Conservation (phyloP, 2,113 vertebrate genomes). For the Martes martes region DNA sequence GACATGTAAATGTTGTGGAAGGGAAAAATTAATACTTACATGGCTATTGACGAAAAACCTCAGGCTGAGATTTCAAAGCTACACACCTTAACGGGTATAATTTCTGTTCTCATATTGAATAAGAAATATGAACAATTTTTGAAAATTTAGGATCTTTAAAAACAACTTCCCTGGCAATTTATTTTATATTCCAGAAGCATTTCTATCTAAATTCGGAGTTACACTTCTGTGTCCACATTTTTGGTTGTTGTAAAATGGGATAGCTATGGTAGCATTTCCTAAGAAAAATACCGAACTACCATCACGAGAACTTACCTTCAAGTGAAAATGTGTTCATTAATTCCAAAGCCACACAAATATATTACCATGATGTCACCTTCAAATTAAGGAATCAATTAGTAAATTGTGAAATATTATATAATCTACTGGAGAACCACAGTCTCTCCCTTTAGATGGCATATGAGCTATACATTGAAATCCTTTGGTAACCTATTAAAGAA, state of each 20-base stretch:
- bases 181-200: not conserved
- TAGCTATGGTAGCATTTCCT: not conserved
- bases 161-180: not conserved
- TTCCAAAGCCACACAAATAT: conserved; percentile 28
- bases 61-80: not conserved
- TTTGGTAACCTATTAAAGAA: not conserved
- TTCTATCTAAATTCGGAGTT: not conserved
- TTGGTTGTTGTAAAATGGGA: not conserved
- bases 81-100: not conserved
- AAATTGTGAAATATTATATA: conserved; percentile 25
- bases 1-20: not conserved
- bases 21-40: not conserved
- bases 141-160: not conserved
- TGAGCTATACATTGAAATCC: conserved; percentile 5
- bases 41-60: not conserved
- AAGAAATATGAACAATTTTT: conserved; percentile 5
- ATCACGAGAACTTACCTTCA: conserved; percentile 10
- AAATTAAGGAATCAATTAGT: not conserved
- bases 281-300: not conserved
- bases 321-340: not conserved
- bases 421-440: not conserved
- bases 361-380: not conserved
- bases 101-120: conserved; percentile 8
- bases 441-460: not conserved
- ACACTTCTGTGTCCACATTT: not conserved